phyloP scores from a whole-genome alignment of 2,113 vertebrate species.

The Prochilodus magdalenae region DNA sequence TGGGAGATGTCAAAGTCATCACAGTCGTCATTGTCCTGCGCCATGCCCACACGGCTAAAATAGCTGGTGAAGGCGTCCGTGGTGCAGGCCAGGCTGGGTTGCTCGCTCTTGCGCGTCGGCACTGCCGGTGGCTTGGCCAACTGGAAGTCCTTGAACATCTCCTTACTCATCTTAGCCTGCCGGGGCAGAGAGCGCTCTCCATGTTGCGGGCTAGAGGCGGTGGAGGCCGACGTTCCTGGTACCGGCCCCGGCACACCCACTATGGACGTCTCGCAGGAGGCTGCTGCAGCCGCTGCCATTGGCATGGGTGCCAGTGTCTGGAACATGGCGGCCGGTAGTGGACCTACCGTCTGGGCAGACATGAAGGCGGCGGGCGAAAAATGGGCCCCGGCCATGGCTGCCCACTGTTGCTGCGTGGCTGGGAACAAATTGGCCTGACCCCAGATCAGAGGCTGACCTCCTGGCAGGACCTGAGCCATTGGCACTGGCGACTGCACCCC shows the following conservation, averaged over 20 bases:
- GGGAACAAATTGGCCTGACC: conserved; percentile 94
- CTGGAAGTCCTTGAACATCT: conserved; percentile 98
- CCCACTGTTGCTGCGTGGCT: conserved; percentile 95
- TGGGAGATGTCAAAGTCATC: conserved; percentile 99
- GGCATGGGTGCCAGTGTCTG: conserved; percentile 89
- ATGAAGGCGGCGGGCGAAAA: conserved; percentile 96
- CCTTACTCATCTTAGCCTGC: conserved; percentile 85
- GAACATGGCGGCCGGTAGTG: conserved; percentile 96
- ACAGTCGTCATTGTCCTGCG: conserved; percentile 96
- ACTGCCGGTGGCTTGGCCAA: conserved; percentile 93
- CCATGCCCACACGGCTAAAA: conserved; percentile 96
- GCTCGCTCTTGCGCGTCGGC: conserved; percentile 88
- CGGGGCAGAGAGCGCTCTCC: conserved; percentile 81
- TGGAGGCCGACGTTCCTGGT: conserved; percentile 80
- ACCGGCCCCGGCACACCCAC: conserved; percentile 81
- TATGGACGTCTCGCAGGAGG: conserved; percentile 82
- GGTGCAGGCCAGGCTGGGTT: conserved; percentile 89
- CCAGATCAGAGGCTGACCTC: conserved; percentile 95
- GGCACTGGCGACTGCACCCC: conserved; percentile 78
- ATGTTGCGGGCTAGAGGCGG: conserved; percentile 89
- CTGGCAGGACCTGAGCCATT: conserved; percentile 92
- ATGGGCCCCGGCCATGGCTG: conserved; percentile 90
- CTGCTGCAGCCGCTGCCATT: conserved; percentile 62
- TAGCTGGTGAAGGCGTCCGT: conserved; percentile 98
- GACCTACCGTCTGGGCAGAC: conserved; percentile 94